phyloP scores from a whole-genome alignment of 2,888 invertebrate genomes.

The Machimus atricapillus region DNA sequence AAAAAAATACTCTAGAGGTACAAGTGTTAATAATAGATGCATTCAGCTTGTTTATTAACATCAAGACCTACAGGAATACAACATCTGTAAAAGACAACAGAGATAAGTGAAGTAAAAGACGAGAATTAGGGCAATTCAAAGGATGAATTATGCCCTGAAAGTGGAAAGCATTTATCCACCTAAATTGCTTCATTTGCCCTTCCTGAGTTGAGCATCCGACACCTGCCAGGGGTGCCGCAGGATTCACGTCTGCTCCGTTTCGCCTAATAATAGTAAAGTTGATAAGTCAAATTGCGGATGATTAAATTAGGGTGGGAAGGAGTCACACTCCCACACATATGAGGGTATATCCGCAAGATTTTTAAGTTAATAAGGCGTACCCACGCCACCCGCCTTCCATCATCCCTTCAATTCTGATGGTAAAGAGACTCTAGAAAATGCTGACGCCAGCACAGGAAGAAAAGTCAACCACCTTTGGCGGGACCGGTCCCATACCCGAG shows the following conservation, averaged over 20 bases:
- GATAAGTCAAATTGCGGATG: slow-evolving; percentile 20
- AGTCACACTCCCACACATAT: not conserved
- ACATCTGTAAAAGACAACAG: not conserved
- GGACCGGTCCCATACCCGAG: not conserved
- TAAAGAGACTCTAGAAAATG: not conserved
- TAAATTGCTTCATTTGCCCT: not conserved
- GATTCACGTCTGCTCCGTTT: not conserved
- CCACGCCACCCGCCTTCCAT: not conserved
- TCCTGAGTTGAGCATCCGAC: not conserved
- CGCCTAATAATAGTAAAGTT: slow-evolving; percentile 8
- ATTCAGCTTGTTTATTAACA: not conserved
- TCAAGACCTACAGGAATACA: not conserved
- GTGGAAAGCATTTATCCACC: not conserved
- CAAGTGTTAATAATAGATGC: not conserved
- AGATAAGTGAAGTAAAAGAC: not conserved
- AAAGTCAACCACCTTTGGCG: slow-evolving; percentile 20
- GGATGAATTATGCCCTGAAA: not conserved
- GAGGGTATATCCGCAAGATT: not conserved
- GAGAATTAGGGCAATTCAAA: not conserved
- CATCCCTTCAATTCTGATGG: not conserved
- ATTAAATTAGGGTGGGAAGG: not conserved
- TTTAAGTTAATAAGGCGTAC: not conserved
- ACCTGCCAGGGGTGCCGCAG: not conserved
- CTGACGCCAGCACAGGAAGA: not conserved
- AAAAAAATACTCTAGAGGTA: no score